These are phyloP conservation scores for Gandaritis pyraliata DNA, from an alignment of 2,888 invertebrate species.

Conservation along the genomic window DNA sequence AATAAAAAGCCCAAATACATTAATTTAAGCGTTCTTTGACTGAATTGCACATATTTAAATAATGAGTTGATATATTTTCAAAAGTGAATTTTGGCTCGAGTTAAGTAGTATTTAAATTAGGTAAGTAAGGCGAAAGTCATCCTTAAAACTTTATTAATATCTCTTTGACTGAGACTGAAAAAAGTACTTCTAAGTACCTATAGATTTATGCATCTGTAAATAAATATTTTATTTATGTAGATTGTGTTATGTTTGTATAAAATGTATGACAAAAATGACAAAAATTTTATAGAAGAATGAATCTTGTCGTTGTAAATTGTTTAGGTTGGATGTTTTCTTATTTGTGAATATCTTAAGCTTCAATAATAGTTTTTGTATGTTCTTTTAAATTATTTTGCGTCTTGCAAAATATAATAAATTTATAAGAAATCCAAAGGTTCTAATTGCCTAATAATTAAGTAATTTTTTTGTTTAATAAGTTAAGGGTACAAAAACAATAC, in stretches of 20 bases:
- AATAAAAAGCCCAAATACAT: too few species aligned
- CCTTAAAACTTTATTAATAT: constrained; percentile 19
- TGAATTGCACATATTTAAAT: too few species aligned
- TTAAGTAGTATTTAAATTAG: not conserved
- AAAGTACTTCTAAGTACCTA: constrained; percentile 29
- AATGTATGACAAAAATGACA: too few species aligned
- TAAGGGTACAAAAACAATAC: constrained; percentile 12
- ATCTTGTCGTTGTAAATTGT: too few species aligned
- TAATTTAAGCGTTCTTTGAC: too few species aligned
- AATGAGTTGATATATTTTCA: too few species aligned
- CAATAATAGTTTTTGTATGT: not conserved
- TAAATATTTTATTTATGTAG: constrained; percentile 1
- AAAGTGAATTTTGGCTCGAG: not conserved
- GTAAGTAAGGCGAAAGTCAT: not conserved
- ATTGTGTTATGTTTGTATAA: not conserved
- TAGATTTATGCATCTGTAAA: constrained; percentile 13
- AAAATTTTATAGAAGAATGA: too few species aligned
- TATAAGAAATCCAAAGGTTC: constrained; percentile 22
- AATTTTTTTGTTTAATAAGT: constrained; percentile 6
- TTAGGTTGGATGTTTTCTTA: too few species aligned
- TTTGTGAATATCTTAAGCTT: not conserved
- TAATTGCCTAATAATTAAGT: constrained; percentile 16
- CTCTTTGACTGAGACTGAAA: constrained; percentile 42
- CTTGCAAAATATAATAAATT: not conserved
- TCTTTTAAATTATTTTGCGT: not conserved